Base-by-base conservation (phyloP, 2,888 invertebrate genomes). In the Agonopterix alstromeriana region DNA sequence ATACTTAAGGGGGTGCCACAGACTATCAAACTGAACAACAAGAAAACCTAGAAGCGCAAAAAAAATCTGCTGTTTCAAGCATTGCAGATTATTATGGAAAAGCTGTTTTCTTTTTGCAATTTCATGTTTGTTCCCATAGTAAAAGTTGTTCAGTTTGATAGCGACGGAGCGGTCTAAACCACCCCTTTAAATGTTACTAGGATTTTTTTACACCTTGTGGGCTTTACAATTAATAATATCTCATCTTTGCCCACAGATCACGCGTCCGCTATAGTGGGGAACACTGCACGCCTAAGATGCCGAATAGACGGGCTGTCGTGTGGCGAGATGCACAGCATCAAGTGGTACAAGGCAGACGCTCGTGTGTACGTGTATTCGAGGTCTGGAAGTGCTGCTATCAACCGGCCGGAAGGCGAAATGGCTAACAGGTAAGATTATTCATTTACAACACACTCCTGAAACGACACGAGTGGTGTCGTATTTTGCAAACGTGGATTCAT, bases 321-420 rank as follows among this genome's bases (percentile, higher is more conserved):
- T 67, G 94, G 94, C 0, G 93, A 92, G 56, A 91, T 95, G 70
- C 95, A 95, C 85, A 94, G 93, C 79, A 93, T 95, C 75, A 95
- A 95, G 75, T 95, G 95, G 95, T 95, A 95, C 82, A 92, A 93
- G 59, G 93, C 92, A 2, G 91, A 93, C 51, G 89, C 90, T 44
- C 78, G 95, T 49, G 93, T 95, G 50, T 94, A 94, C 80, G 94
- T 95, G 60, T 94, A 93, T 86, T 94, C 94, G 53, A 93, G 93
- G 55, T 90, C 91, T 7, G 91, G 91, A 36, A 90, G 92, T 43
- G 91, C 91, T 2, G 89, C 90, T 35, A 90, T 94, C 55, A 91
- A 92, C 54, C 80, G 92, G 49, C 91, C 93, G 0, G 94, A 93
- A 66, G 93, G 93, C 53, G 92, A 93, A 50, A 92, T 94, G 80